phyloP scores from a whole-genome alignment of 2,888 invertebrate species.

The Heliconius erato region DNA sequence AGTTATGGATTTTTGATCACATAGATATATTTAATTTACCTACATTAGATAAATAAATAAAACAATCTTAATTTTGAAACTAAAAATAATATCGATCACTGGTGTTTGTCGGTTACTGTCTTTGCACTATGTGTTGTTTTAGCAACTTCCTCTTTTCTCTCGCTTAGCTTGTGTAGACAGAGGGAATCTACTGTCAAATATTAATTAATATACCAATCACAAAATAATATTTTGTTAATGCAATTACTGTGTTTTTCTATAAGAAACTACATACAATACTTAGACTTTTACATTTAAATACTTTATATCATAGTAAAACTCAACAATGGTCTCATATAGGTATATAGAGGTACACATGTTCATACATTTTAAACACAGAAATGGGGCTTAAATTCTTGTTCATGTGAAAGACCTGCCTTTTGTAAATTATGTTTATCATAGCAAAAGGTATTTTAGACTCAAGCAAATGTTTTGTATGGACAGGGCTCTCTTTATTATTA shows the following conservation, averaged over 20 bases:
- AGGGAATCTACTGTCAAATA: too few relatives aligned
- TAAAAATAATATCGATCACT: too few relatives aligned
- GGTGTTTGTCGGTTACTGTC: too few relatives aligned
- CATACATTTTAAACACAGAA: not conserved
- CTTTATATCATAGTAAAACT: not conserved
- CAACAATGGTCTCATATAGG: not conserved
- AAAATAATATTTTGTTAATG: too few relatives aligned
- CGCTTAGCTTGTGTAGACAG: too few relatives aligned
- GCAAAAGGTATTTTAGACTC: conserved; percentile 40
- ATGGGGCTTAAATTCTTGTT: conserved; percentile 3
- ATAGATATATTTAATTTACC: too few relatives aligned
- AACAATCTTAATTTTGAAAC: too few relatives aligned
- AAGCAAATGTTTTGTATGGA: conserved; percentile 45
- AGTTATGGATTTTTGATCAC: too few relatives aligned
- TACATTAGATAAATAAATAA: too few relatives aligned
- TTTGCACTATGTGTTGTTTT: too few relatives aligned
- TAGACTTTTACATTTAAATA: not conserved
- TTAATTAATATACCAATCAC: too few relatives aligned
- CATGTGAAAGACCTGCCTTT: conserved; percentile 4
- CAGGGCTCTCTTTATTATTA: conserved; percentile 50
- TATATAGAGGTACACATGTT: not conserved
- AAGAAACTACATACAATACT: not conserved
- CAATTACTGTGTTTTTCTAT: not conserved
- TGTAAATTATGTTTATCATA: conserved; percentile 23
- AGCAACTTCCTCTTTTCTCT: too few relatives aligned